Evolutionary conservation across 2,888 invertebrate genomes (phyloP).

Genomic region (Clostera curtula): DNA sequence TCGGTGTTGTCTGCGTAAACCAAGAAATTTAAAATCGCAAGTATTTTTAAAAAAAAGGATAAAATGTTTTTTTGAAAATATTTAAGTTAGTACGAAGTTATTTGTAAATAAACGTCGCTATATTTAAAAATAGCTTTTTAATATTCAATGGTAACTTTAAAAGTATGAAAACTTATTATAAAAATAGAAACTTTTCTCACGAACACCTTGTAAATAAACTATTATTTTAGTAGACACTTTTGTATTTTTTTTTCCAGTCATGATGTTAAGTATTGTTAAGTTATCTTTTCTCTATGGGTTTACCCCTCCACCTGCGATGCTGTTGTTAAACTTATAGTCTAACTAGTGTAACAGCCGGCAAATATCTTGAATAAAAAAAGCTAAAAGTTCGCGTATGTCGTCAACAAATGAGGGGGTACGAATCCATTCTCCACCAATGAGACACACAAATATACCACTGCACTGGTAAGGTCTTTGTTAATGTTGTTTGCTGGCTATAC

Average conservation of each 20-base stretch:
- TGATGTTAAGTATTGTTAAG: too few relatives aligned
- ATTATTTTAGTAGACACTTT: conserved; percentile 60
- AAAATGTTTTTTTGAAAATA: conserved; percentile 15
- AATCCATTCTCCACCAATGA: too few relatives aligned
- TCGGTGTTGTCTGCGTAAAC: conserved; percentile 28
- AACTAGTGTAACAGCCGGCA: too few relatives aligned
- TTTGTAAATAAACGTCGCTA: conserved; percentile 52
- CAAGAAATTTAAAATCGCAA: conserved; percentile 27
- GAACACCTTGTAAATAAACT: conserved; percentile 69
- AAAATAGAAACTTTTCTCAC: conserved; percentile 63
- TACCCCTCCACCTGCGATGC: too few relatives aligned
- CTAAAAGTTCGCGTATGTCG: too few relatives aligned
- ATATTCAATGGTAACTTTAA: conserved; percentile 46
- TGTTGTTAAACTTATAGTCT: too few relatives aligned
- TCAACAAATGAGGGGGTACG: too few relatives aligned
- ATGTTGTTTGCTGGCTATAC: too few relatives aligned
- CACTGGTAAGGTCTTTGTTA: too few relatives aligned
- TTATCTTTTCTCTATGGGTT: too few relatives aligned
- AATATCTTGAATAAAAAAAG: too few relatives aligned
- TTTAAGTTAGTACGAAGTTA: conserved; percentile 37
- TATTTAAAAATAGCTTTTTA: conserved; percentile 64
- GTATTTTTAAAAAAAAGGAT: conserved; percentile 14
- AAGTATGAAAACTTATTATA: conserved; percentile 39
- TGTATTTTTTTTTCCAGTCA: conserved; percentile 33
- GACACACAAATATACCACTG: too few relatives aligned